Percentiles rank a stretch among this genome's conserved stretches.
Evolutionary conservation across 2,113 vertebrate species (phyloP).

Genomic region (Ctenomys sociabilis): DNA sequence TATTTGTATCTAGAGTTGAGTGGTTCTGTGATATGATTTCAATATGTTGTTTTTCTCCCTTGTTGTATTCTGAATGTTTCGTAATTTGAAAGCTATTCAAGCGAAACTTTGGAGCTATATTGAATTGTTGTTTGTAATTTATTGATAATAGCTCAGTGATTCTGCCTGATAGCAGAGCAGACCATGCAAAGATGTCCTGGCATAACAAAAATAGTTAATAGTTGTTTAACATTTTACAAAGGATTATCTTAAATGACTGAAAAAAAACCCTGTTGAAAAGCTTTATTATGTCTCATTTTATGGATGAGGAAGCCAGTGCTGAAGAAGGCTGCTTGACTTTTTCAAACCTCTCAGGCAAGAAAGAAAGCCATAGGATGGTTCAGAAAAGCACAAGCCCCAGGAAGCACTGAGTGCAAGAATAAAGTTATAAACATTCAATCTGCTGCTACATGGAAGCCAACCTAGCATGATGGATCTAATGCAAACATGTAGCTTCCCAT

Average conservation of each 20-base stretch:
- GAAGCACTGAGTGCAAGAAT: neutral
- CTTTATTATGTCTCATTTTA: slow-evolving; percentile 71
- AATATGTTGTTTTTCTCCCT: slow-evolving; percentile 5
- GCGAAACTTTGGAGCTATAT: slow-evolving; percentile 50
- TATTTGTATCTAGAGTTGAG: slow-evolving; percentile 7
- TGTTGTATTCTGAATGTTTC: neutral
- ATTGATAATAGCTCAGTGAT: slow-evolving; percentile 59
- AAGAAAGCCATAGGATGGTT: slow-evolving; percentile 2
- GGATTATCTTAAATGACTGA: slow-evolving; percentile 64
- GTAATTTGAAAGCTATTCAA: slow-evolving; percentile 67
- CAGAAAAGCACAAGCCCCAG: neutral
- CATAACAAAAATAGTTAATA: slow-evolving; percentile 65
- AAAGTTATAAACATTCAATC: neutral
- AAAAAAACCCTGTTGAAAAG: slow-evolving; percentile 68
- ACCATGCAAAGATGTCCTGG: neutral
- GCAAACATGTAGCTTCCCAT: neutral
- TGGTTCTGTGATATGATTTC: neutral
- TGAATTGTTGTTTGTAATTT: slow-evolving; percentile 62
- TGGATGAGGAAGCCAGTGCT: slow-evolving; percentile 55
- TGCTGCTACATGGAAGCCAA: neutral
- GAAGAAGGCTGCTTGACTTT: neutral
- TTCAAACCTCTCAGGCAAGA: slow-evolving; percentile 47
- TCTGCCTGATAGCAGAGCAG: slow-evolving; percentile 29
- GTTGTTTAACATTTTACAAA: slow-evolving; percentile 67
- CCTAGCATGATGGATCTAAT: neutral